Evolutionary conservation across 30 jellyfish, hydroid and myxozoan genomes (phyloP).

Genomic region (Catostylus mosaicus): DNA sequence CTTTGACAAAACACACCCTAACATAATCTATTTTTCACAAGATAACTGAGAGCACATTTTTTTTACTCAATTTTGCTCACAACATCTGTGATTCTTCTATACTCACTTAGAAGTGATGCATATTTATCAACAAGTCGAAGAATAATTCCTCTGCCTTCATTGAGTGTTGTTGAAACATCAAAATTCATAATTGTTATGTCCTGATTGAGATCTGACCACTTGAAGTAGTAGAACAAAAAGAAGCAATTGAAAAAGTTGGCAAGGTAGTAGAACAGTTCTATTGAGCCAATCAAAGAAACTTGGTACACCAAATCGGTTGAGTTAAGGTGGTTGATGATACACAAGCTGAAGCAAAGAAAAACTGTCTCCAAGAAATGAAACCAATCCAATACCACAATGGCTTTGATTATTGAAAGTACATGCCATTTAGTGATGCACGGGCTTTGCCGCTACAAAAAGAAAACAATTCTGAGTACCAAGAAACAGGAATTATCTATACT

Average conservation of each 20-base stretch:
- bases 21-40: no score
- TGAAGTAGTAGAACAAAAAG: conserved; percentile 72
- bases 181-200: conserved; percentile 59
- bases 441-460: conserved; percentile 59
- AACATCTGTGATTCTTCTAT: conserved; percentile 75
- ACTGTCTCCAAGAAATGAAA: conserved; percentile 91
- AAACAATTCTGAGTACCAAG: background rate
- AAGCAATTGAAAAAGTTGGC: conserved; percentile 81
- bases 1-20: no score
- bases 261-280: conserved; percentile 82
- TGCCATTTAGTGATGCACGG: conserved; percentile 92
- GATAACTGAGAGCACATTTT: background rate
- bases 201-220: conserved; percentile 88
- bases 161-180: conserved; percentile 27
- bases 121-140: conserved; percentile 66
- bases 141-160: conserved; percentile 43
- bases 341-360: conserved; percentile 80
- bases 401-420: conserved; percentile 75
- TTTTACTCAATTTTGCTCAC: conserved; percentile 60
- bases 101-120: conserved; percentile 70
- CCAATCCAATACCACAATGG: conserved; percentile 93
- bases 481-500: no score
- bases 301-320: conserved; percentile 93
- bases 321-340: conserved; percentile 84
- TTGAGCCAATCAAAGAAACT: conserved; percentile 83